Evolutionary conservation across 2,113 vertebrate species (phyloP).

Genomic region (Podiceps cristatus): DNA sequence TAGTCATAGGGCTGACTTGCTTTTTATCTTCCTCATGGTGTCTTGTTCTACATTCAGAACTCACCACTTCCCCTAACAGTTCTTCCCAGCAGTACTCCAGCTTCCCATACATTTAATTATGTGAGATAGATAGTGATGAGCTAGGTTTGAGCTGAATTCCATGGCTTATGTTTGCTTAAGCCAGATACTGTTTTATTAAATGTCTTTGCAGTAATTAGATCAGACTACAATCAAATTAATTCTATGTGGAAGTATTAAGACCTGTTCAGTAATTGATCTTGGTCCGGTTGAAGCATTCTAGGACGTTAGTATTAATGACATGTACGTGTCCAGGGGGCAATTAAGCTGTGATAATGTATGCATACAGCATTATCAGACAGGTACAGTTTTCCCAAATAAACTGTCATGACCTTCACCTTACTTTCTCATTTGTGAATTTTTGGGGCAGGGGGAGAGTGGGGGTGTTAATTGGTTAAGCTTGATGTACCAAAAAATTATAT

Average conservation of each 20-base stretch:
- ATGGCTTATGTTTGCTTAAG: constrained; percentile 15
- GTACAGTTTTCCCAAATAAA: constrained; percentile 78
- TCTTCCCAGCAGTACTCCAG: not conserved
- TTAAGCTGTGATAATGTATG: constrained; percentile 69
- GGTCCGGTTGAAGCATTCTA: constrained; percentile 57
- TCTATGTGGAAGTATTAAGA: not conserved
- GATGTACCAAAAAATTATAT: not conserved
- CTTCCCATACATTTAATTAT: not conserved
- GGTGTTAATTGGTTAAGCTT: not conserved
- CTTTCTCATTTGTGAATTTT: constrained; percentile 35
- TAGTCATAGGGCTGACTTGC: not conserved
- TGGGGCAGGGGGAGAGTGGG: not conserved
- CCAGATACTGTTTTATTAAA: constrained; percentile 46
- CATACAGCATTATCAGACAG: constrained; percentile 51
- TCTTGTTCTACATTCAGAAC: not conserved
- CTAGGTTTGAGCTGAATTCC: not conserved
- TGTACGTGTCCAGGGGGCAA: constrained; percentile 50
- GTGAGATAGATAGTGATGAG: not conserved
- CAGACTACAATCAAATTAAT: constrained; percentile 9
- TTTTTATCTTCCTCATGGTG: not conserved
- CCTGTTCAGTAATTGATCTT: constrained; percentile 40
- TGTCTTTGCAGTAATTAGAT: not conserved
- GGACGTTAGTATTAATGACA: constrained; percentile 39
- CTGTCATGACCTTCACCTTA: constrained; percentile 61
- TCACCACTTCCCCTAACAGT: not conserved